Conservation (phyloP, 1,140 invertebrate species). For the Neodiprion fabricii region DNA sequence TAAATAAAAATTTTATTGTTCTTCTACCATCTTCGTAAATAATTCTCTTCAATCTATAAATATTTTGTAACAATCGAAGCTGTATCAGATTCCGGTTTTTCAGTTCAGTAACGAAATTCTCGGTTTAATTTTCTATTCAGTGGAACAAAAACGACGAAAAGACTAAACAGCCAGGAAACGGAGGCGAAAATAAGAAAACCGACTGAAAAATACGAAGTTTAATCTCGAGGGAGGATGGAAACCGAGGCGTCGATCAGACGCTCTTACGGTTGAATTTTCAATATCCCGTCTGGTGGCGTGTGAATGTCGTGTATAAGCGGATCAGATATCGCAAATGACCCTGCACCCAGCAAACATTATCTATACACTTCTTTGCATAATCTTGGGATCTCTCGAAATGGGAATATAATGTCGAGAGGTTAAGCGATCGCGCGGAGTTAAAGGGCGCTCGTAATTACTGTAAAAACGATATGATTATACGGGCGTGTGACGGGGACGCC, state of each 20-base stretch:
- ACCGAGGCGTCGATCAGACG: background rate
- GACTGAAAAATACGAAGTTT: background rate
- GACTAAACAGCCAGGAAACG: too few species aligned
- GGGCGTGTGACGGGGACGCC: background rate
- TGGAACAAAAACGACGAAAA: too few species aligned
- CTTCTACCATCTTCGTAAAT: too few species aligned
- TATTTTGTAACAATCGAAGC: too few species aligned
- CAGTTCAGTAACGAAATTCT: too few species aligned
- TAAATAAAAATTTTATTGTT: too few species aligned
- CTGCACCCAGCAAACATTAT: background rate
- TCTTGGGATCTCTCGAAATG: constrained; percentile 25
- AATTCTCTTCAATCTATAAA: too few species aligned
- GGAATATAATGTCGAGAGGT: constrained; percentile 35
- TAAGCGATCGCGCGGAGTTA: constrained; percentile 28
- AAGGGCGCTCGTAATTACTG: constrained; percentile 38
- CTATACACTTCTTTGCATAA: constrained; percentile 5
- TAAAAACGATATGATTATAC: constrained; percentile 49
- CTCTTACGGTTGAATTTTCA: background rate
- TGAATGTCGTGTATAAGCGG: background rate
- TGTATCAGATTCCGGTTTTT: too few species aligned
- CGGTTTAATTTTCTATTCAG: too few species aligned
- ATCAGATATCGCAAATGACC: constrained; percentile 7
- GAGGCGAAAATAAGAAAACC: too few species aligned
- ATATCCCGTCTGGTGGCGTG: background rate
- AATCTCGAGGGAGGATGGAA: background rate